A percentile compares a stretch with the other conserved stretches of the same genome.
phyloP scores from a whole-genome alignment of 2,888 invertebrate genomes.

The Drosophila borborema region DNA sequence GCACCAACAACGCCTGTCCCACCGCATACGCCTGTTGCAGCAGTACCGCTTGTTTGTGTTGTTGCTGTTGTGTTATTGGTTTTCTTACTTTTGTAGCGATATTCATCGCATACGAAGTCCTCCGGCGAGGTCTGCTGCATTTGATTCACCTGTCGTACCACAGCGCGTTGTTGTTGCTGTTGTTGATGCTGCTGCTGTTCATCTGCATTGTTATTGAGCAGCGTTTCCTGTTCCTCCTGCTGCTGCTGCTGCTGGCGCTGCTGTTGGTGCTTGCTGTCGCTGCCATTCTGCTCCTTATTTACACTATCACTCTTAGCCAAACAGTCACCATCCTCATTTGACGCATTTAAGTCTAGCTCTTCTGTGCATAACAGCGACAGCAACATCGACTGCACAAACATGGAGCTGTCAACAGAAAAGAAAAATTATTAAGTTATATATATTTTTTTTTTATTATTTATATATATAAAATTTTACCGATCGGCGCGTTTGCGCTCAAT shows the following conservation, averaged over 20 bases:
- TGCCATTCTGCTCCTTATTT: conserved; percentile 81
- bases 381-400: conserved; percentile 90
- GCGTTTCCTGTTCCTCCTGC: conserved; percentile 75
- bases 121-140: conserved; percentile 85
- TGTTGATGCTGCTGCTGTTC: conserved; percentile 70
- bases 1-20: conserved; percentile 36
- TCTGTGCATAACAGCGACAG: conserved; percentile 85
- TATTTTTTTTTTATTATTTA: background rate
- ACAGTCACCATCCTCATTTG: conserved; percentile 63
- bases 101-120: conserved; percentile 84
- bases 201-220: conserved; percentile 83
- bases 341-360: conserved; percentile 60
- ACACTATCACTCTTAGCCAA: conserved; percentile 84
- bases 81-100: conserved; percentile 75
- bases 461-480: conserved; percentile 74
- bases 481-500: conserved; percentile 88
- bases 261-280: conserved; percentile 54
- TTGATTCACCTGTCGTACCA: conserved; percentile 83
- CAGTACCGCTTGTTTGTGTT: conserved; percentile 73
- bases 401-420: conserved; percentile 77
- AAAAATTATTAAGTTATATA: background rate
- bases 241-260: conserved; percentile 47
- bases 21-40: conserved; percentile 58
- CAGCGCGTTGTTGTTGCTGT: conserved; percentile 62
- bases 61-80: conserved; percentile 76